Evolutionary conservation across 2,888 invertebrate genomes (phyloP).

Genomic region (Hirtodrosophila trivittata): DNA sequence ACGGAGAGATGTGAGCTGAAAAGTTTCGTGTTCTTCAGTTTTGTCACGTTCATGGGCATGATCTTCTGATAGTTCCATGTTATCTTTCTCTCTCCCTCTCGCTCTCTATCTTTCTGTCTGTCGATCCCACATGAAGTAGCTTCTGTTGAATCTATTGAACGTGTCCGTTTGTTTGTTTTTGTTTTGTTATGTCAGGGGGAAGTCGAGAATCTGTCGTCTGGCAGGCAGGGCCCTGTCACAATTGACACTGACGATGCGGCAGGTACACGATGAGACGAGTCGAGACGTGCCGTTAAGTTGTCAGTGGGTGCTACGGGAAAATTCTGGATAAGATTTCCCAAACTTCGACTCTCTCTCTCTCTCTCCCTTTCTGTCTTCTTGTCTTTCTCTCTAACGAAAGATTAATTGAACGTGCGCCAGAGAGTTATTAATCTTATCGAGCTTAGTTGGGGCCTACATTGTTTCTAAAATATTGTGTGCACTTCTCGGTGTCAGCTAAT

Average conservation of each 20-base stretch:
- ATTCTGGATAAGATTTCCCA: conserved; percentile 15
- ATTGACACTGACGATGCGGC: conserved; percentile 78
- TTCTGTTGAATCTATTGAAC: conserved; percentile 33
- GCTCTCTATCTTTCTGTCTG: not conserved
- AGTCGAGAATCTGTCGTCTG: conserved; percentile 43
- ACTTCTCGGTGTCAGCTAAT: conserved; percentile 77
- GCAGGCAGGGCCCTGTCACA: conserved; percentile 68
- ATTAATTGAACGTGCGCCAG: conserved; percentile 82
- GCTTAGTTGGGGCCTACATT: conserved; percentile 66
- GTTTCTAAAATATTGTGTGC: conserved; percentile 78
- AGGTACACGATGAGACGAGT: conserved; percentile 58
- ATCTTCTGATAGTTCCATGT: conserved; percentile 52
- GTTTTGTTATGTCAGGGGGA: conserved; percentile 28
- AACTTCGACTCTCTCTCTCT: not conserved
- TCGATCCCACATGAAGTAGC: not conserved
- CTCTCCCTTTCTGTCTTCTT: conserved; percentile 2
- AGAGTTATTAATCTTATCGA: conserved; percentile 81
- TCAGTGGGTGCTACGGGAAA: conserved; percentile 33
- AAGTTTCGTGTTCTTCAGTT: conserved; percentile 76
- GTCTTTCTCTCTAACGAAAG: conserved; percentile 67
- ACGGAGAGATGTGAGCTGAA: conserved; percentile 51
- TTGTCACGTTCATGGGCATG: conserved; percentile 83
- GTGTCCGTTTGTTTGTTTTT: conserved; percentile 78
- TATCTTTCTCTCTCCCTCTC: not conserved
- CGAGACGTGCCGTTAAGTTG: conserved; percentile 63